Evolutionary conservation across 2,888 invertebrate genomes (phyloP), one percentile per base, ranked within the genome.

Genomic region (Endotricha flammealis): DNA sequence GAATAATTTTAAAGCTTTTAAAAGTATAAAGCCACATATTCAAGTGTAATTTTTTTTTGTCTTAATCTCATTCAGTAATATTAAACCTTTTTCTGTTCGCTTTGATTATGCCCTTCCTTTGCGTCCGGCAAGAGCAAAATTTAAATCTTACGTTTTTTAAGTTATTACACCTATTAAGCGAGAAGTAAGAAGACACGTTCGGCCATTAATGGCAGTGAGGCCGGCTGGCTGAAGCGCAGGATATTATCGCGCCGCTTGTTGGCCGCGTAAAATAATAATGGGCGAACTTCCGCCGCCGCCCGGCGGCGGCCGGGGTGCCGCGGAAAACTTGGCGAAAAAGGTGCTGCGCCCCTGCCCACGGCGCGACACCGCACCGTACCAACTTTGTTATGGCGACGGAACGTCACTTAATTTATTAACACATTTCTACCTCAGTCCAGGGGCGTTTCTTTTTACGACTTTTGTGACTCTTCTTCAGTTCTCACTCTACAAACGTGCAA

Each of bases 201-300:
- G 48, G 63, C 79, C 76, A 81, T 83, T 82, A 83, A 70, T 75
- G 68, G 66, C 62, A 65, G 65, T 71, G 71, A 61, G 64, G 59
- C 54, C 54, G 67, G 66, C 64, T 64, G 63, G 64, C 71, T 68
- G 76, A 66, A 72, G 75, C 74, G 75, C 66, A 62, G 80, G 74
- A 81, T 86, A 87, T 87, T 87, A 87, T 87, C 87, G 86, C 87
- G 69, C 86, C 82, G 87, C 86, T 87, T 87, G 87, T 86, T 82
- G 79, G 76, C 82, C 83, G 87, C 87, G 85, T 87, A 85, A 87
- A 87, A 87, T 87, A 86, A 87, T 87, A 87, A 87, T 87, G 86
- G 82, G 68, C 73, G 76, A 87, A 87, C 83, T 87, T 87, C 88
- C 82, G 88, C 86, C 82, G 88, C 88, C 88, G 82, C 69, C 71